Conservation (phyloP, 92 coral and sea anemone species). For the Scolanthus callimorphus region DNA sequence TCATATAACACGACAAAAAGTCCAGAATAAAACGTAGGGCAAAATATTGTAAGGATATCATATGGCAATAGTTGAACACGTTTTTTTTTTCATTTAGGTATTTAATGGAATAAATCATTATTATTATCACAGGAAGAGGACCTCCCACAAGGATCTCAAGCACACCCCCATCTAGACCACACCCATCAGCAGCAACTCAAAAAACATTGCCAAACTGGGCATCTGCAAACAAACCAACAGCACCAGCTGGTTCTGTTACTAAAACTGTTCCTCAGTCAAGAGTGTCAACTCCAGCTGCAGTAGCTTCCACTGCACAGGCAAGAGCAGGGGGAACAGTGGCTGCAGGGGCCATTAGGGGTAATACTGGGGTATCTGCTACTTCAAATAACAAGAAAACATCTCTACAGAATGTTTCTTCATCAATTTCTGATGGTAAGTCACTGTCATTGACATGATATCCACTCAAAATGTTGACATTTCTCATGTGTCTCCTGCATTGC, state of each 20-base stretch:
- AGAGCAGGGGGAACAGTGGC: neutral
- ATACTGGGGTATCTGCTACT: neutral
- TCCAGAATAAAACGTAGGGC: no score
- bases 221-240: neutral
- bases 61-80: no score
- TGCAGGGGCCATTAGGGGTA: neutral
- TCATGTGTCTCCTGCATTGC: no score
- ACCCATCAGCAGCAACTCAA: neutral
- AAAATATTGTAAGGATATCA: no score
- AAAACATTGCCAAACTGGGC: neutral
- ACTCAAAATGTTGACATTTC: no score
- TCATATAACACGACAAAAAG: no score
- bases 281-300: constrained; percentile 6
- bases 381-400: no score
- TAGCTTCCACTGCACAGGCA: constrained; percentile 27
- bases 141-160: no score
- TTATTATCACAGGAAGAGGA: no score
- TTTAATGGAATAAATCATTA: no score
- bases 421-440: neutral
- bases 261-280: constrained; percentile 14
- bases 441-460: neutral
- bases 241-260: neutral
- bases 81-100: no score
- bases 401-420: neutral
- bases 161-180: no score